phyloP scores from a whole-genome alignment of 2,113 vertebrate species.

The Malaclemys terrapin region DNA sequence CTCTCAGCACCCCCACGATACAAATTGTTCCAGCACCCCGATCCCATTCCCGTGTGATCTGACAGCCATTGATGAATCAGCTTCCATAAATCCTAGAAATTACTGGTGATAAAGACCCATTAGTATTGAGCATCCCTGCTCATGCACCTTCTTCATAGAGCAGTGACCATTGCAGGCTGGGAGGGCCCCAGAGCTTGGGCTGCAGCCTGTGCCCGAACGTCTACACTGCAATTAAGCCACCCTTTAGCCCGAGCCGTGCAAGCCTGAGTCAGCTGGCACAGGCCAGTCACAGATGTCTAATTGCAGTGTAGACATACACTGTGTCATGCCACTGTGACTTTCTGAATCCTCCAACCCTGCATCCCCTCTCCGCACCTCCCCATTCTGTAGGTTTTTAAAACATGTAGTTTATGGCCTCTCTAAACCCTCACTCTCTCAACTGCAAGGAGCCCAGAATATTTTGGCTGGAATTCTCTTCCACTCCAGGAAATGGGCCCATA shows the following conservation, averaged over 20 bases:
- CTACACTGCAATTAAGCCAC: background rate
- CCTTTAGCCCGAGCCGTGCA: background rate
- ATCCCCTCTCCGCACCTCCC: background rate
- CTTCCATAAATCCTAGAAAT: background rate
- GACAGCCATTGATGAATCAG: background rate
- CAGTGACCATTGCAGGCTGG: background rate
- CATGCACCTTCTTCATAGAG: background rate
- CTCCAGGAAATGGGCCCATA: background rate
- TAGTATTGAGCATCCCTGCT: background rate
- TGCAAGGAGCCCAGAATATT: accelerated
- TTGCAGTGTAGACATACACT: background rate
- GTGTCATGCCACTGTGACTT: background rate
- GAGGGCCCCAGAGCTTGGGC: background rate
- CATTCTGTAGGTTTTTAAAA: background rate
- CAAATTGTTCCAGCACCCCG: no score
- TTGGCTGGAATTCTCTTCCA: background rate
- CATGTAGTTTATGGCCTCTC: background rate
- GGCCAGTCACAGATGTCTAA: background rate
- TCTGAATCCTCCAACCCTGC: background rate
- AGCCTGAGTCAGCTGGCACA: background rate
- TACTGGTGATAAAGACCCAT: background rate
- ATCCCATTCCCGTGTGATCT: background rate
- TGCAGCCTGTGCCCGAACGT: background rate
- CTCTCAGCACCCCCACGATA: no score
- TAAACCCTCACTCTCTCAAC: background rate